A percentile compares a stretch with the other conserved stretches of the same genome.
phyloP scores from a whole-genome alignment of 1,140 invertebrate species.

The Thaumatotibia leucotreta region DNA sequence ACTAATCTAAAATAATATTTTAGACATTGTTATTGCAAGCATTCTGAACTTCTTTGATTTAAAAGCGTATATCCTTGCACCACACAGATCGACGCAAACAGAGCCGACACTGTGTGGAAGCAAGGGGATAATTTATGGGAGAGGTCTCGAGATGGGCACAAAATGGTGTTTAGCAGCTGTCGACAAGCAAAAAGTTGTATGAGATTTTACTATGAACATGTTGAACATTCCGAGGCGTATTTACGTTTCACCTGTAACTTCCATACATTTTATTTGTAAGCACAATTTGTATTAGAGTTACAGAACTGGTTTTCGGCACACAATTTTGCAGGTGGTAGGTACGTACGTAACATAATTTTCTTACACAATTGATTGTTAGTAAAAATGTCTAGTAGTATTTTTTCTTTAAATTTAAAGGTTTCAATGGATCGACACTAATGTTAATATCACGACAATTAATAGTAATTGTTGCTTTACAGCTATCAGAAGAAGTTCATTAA shows the following conservation, averaged over 20 bases:
- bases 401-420: too few species aligned
- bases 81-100: constrained; percentile 7
- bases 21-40: not conserved
- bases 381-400: too few species aligned
- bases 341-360: too few species aligned
- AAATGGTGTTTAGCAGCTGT: constrained; percentile 34
- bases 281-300: not conserved
- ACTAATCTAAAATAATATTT: too few species aligned
- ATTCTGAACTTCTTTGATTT: not conserved
- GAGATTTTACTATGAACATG: not conserved
- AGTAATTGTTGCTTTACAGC: too few species aligned
- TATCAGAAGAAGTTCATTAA: too few species aligned
- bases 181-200: constrained; percentile 17
- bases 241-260: not conserved
- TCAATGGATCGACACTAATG: too few species aligned
- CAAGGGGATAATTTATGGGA: constrained; percentile 44
- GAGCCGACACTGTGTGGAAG: constrained; percentile 35
- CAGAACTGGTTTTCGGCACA: not conserved
- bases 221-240: not conserved
- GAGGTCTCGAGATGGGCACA: constrained; percentile 29
- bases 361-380: too few species aligned
- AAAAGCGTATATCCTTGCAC: constrained; percentile 16
- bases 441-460: too few species aligned
- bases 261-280: not conserved
- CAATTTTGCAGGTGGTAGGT: not conserved